These are phyloP conservation scores for Enchytraeus crypticus DNA, from an alignment of 2,888 invertebrate species.

Conservation along the genomic window DNA sequence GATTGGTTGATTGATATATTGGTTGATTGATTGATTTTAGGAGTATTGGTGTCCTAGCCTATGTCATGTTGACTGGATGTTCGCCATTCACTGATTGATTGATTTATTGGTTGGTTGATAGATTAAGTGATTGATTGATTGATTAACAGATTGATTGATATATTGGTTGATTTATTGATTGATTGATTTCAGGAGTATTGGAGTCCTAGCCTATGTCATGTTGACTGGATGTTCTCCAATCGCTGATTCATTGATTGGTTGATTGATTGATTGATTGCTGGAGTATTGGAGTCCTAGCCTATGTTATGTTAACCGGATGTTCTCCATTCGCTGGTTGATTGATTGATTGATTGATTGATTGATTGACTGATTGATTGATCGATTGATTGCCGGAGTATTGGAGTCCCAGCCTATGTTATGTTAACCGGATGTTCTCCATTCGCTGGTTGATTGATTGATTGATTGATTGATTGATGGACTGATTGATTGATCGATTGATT, in stretches of 20 bases:
- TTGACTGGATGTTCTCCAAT: background rate
- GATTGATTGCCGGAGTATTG: conserved; percentile 73
- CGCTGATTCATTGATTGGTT: background rate
- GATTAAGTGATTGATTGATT: too few species aligned
- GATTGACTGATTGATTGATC: too few species aligned
- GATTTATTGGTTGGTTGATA: too few species aligned
- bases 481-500: too few species aligned
- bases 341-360: too few species aligned
- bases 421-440: conserved; percentile 91
- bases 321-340: background rate
- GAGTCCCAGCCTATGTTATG: conserved; percentile 85
- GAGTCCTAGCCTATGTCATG: too few species aligned
- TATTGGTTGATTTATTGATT: too few species aligned
- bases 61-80: background rate
- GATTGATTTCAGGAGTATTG: too few species aligned
- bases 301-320: background rate
- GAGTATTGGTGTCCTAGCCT: background rate
- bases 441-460: conserved; percentile 68
- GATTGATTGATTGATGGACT: too few species aligned
- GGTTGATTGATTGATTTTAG: too few species aligned
- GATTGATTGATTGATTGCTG: background rate
- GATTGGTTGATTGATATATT: background rate
- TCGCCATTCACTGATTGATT: too few species aligned
- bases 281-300: background rate
- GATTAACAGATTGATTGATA: too few species aligned